phyloP scores from a whole-genome alignment of 2,888 invertebrate species.

The Cabera pusaria region DNA sequence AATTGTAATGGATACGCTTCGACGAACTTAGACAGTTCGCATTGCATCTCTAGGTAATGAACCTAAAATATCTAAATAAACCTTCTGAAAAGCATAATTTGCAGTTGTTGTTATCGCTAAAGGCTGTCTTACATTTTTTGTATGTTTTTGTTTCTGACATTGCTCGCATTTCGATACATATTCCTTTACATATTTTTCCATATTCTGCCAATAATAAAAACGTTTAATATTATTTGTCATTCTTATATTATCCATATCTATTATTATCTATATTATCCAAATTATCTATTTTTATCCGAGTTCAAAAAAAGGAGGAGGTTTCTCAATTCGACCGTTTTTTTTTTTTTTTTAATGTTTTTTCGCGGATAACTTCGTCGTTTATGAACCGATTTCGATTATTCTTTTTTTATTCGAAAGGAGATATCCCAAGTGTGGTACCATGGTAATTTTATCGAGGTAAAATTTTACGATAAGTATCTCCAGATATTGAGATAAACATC shows the following conservation, averaged over 20 bases:
- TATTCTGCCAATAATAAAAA: constrained; percentile 14
- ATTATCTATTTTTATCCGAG: constrained; percentile 26
- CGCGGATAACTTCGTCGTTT: too few species aligned
- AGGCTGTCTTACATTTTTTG: constrained; percentile 17
- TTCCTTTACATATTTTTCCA: constrained; percentile 20
- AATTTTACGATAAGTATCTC: too few species aligned
- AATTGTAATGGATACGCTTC: constrained; percentile 14
- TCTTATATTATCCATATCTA: constrained; percentile 26
- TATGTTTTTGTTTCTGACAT: constrained; percentile 20
- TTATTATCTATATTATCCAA: constrained; percentile 27
- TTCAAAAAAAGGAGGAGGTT: too few species aligned
- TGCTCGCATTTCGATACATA: constrained; percentile 23
- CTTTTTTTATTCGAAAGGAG: too few species aligned
- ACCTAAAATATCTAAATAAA: constrained; percentile 19
- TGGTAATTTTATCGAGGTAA: too few species aligned
- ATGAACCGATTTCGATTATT: too few species aligned
- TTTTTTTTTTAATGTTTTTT: too few species aligned
- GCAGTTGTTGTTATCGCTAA: constrained; percentile 25
- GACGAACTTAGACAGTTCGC: constrained; percentile 29
- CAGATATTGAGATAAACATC: too few species aligned
- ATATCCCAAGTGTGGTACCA: too few species aligned
- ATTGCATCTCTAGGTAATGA: constrained; percentile 30
- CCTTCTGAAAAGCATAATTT: constrained; percentile 25
- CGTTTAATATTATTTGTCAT: constrained; percentile 29
- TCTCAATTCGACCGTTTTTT: too few species aligned